Conservation (phyloP, 2,113 vertebrate genomes). For the Choloepus hoffmanni region DNA sequence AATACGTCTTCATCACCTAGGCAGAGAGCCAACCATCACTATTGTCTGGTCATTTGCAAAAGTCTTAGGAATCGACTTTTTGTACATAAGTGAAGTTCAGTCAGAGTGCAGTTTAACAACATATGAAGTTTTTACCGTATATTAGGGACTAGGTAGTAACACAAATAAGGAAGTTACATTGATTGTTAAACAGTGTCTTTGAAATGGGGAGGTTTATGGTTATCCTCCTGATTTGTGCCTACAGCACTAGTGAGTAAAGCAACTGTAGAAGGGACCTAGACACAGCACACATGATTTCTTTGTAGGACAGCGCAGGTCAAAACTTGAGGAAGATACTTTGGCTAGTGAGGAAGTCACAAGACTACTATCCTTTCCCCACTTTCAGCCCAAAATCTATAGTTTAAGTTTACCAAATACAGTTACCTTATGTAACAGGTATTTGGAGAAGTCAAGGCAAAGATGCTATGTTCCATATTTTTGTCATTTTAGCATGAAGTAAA, state of each 20-base stretch:
- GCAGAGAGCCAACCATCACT: not conserved
- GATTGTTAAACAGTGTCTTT: not conserved
- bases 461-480: not conserved
- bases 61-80: not conserved
- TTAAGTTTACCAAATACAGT: not conserved
- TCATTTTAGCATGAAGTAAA: not conserved
- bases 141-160: not conserved
- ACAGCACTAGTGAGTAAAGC: not conserved
- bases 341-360: not conserved
- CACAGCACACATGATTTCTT: fast-evolving
- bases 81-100: not conserved
- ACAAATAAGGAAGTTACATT: not conserved
- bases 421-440: not conserved
- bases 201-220: not conserved
- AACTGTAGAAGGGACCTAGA: fast-evolving
- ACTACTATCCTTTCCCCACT: not conserved
- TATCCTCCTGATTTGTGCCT: not conserved
- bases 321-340: not conserved
- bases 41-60: not conserved
- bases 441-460: not conserved
- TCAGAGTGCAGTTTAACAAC: not conserved
- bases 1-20: not conserved
- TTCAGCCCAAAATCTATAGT: not conserved
- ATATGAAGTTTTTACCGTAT: not conserved
- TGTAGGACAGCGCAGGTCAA: not conserved